Conservation (phyloP, 2,797 vertebrate species). For the Pipistrellus pygmaeus region DNA sequence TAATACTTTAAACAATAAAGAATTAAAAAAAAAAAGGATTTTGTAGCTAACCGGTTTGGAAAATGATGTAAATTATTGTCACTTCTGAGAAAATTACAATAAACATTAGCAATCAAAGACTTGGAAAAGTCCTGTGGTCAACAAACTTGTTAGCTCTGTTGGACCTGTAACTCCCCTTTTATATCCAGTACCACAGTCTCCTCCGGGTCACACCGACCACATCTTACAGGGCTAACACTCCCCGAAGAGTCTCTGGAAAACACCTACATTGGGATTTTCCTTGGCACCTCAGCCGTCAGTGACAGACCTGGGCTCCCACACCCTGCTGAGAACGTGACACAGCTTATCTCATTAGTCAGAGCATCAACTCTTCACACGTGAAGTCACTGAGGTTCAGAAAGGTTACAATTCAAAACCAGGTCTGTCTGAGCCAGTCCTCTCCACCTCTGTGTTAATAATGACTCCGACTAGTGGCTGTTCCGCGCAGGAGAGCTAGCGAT, state of each 20-base stretch:
- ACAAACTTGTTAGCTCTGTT: neutral
- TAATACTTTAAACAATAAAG: too few relatives aligned
- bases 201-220: neutral
- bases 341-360: neutral
- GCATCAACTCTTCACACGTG: neutral
- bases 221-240: neutral
- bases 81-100: neutral
- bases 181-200: neutral
- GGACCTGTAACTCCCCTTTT: neutral
- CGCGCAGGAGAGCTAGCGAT: neutral
- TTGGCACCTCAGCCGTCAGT: neutral
- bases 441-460: neutral
- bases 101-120: neutral
- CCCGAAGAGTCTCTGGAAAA: neutral
- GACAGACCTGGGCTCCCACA: neutral
- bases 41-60: neutral
- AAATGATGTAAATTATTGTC: neutral
- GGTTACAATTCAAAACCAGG: constrained; percentile 5
- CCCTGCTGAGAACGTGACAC: neutral
- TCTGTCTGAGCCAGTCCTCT: neutral
- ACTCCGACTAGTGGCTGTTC: neutral
- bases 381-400: neutral
- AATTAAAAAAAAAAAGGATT: neutral
- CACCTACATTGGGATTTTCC: neutral
- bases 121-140: neutral